phyloP scores from a whole-genome alignment of 1,140 invertebrate genomes.

The Vanessa atalanta region DNA sequence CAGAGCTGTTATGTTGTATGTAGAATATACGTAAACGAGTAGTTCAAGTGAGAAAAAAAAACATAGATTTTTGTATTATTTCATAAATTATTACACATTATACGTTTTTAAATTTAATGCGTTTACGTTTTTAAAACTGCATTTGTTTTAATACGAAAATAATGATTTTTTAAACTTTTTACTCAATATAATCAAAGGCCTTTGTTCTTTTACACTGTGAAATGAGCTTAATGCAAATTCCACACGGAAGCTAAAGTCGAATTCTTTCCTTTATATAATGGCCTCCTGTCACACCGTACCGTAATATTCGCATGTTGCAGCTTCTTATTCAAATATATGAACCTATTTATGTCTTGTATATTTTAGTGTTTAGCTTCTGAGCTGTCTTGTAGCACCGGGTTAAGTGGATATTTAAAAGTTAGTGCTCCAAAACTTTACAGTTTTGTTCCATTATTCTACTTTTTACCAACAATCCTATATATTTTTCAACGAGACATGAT shows the following conservation, averaged over 20 bases:
- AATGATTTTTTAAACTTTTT: neutral
- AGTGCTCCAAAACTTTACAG: neutral
- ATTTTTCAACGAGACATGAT: too few species aligned
- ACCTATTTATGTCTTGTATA: constrained; percentile 9
- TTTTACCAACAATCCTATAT: neutral
- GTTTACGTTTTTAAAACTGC: too few species aligned
- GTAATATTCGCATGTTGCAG: constrained; percentile 10
- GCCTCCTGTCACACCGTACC: constrained; percentile 16
- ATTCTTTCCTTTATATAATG: constrained; percentile 16
- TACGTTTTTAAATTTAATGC: too few species aligned
- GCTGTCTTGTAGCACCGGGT: neutral
- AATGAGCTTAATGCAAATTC: constrained; percentile 17
- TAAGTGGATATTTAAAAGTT: constrained; percentile 15
- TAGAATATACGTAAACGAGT: too few species aligned
- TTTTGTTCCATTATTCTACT: neutral
- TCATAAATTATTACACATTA: too few species aligned
- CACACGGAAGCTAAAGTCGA: constrained; percentile 1
- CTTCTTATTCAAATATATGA: constrained; percentile 17
- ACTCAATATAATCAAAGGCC: neutral
- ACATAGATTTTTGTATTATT: too few species aligned
- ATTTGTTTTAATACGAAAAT: too few species aligned
- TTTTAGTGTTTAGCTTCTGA: constrained; percentile 7
- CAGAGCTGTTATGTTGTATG: too few species aligned
- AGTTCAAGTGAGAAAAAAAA: too few species aligned
- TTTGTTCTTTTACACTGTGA: constrained; percentile 7